Conservation (phyloP, 2,113 vertebrate genomes). For the Marmota monax region DNA sequence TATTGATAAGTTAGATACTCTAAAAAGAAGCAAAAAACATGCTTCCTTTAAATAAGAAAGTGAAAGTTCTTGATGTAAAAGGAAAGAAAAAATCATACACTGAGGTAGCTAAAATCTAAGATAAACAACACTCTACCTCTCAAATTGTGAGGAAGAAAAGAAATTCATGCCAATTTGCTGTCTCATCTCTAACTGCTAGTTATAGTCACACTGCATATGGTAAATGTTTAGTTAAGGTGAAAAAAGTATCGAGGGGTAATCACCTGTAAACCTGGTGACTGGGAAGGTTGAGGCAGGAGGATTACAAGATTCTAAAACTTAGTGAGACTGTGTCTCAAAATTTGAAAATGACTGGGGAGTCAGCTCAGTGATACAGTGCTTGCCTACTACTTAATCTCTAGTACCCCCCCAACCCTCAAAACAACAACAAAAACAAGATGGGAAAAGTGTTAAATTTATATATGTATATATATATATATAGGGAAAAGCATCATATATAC, state of each 20-base stretch:
- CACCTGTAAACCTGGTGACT: too few species aligned
- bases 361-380: too few species aligned
- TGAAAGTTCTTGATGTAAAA: background rate
- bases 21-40: background rate
- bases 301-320: too few species aligned
- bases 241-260: background rate
- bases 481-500: background rate
- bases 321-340: too few species aligned
- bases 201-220: background rate
- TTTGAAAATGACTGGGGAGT: too few species aligned
- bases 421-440: background rate
- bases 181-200: background rate
- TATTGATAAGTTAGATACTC: background rate
- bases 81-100: background rate
- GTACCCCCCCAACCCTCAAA: too few species aligned
- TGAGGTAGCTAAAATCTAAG: background rate
- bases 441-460: background rate
- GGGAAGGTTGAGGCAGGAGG: too few species aligned
- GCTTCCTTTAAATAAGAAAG: background rate
- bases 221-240: background rate
- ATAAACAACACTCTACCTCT: background rate
- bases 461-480: background rate
- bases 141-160: background rate
- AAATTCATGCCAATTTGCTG: background rate
- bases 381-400: background rate